phyloP scores from a whole-genome alignment of 2,797 vertebrate species.

The Moxostoma hubbsi region DNA sequence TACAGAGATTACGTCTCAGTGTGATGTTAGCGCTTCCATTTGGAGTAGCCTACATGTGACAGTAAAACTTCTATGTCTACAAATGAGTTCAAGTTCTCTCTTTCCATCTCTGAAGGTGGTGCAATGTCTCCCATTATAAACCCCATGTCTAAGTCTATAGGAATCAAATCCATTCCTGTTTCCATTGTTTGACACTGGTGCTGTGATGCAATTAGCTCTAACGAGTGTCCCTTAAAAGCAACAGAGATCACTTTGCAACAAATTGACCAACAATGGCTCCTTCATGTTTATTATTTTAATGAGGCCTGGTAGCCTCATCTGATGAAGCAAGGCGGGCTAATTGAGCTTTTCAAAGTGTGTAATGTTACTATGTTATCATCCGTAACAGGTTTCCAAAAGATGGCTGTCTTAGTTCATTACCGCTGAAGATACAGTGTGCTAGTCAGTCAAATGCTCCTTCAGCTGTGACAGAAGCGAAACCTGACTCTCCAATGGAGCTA shows the following conservation, averaged over 20 bases:
- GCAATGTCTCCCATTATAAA: not conserved
- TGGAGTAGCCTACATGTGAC: no score
- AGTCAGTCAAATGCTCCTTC: conserved; percentile 51
- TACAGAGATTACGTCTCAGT: no score
- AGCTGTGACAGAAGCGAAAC: not conserved
- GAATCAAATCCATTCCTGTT: conserved; percentile 37
- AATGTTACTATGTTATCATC: conserved; percentile 61
- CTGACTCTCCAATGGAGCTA: conserved; percentile 22
- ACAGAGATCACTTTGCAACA: conserved; percentile 61
- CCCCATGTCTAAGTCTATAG: conserved; percentile 13
- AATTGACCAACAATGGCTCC: conserved; percentile 61
- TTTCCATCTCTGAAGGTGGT: not conserved
- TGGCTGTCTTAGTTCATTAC: conserved; percentile 68
- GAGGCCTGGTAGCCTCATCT: conserved; percentile 67
- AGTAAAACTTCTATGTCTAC: no score
- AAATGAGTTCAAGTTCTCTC: no score
- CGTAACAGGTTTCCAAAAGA: conserved; percentile 64
- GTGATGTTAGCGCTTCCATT: no score
- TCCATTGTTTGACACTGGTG: conserved; percentile 45
- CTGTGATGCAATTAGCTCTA: conserved; percentile 64
- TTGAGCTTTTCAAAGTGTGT: conserved; percentile 65
- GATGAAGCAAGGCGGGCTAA: conserved; percentile 65
- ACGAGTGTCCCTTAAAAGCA: conserved; percentile 55
- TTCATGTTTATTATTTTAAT: conserved; percentile 73
- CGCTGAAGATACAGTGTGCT: conserved; percentile 52